These are phyloP conservation scores for Meleagris gallopavo DNA, from an alignment of 2,113 vertebrate genomes.

Conservation along the genomic window DNA sequence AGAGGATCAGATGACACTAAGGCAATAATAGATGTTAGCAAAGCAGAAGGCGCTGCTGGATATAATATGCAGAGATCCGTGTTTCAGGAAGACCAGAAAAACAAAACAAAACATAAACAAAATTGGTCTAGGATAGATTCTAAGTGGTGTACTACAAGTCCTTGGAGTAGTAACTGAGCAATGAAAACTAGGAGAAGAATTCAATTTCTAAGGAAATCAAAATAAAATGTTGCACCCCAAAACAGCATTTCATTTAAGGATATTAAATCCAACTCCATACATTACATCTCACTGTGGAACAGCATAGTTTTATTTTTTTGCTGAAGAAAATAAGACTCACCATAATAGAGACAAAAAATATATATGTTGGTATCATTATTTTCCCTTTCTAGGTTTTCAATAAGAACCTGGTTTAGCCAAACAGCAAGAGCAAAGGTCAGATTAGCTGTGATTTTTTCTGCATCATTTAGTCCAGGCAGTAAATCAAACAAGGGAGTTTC, in stretches of 20 bases:
- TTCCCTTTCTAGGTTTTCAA: constrained; percentile 31
- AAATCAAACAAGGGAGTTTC: constrained; percentile 20
- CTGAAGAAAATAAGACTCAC: background rate
- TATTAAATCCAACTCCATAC: background rate
- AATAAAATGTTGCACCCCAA: background rate
- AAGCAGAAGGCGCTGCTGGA: background rate
- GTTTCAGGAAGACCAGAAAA: background rate
- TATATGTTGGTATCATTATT: background rate
- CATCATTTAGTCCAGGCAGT: constrained; percentile 3
- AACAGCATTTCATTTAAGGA: background rate
- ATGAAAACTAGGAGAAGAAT: background rate
- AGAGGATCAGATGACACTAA: background rate
- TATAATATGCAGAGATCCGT: background rate
- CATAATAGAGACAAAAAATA: background rate
- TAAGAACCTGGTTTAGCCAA: constrained; percentile 18
- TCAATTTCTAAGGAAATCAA: background rate
- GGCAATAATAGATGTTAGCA: constrained; percentile 11
- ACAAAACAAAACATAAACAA: background rate
- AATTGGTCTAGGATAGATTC: background rate
- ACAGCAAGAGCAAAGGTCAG: constrained; percentile 34
- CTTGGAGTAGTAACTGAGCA: background rate
- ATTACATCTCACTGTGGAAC: background rate
- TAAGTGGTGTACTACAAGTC: background rate
- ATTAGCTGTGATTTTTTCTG: background rate
- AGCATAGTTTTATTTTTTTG: background rate